Evolutionary conservation across 2,888 invertebrate genomes (phyloP).

Genomic region (Amiota communis): DNA sequence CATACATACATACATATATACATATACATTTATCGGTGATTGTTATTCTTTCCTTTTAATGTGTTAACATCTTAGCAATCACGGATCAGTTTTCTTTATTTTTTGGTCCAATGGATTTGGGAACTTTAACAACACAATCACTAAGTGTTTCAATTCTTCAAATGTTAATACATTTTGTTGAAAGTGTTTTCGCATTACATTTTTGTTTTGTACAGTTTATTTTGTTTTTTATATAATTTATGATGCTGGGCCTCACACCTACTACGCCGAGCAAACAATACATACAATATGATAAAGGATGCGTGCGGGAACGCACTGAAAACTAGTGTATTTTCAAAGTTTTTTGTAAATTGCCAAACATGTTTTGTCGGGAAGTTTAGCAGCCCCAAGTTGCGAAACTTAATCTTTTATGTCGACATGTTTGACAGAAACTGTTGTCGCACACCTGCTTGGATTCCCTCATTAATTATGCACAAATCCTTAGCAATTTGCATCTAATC

Average conservation of each 20-base stretch:
- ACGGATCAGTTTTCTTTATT: too few relatives aligned
- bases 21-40: not conserved
- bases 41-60: conserved; percentile 4
- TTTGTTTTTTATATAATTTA: conserved; percentile 60
- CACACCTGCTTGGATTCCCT: conserved; percentile 69
- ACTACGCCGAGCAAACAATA: conserved; percentile 26
- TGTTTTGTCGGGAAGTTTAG: conserved; percentile 49
- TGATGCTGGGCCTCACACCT: conserved; percentile 56
- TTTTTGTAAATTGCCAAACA: conserved; percentile 68
- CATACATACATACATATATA: too few relatives aligned
- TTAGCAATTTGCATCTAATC: conserved; percentile 59
- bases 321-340: conserved; percentile 60
- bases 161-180: too few relatives aligned
- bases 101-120: too few relatives aligned
- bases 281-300: conserved; percentile 19
- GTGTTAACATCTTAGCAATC: too few relatives aligned
- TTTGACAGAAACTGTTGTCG: conserved; percentile 63
- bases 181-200: too few relatives aligned
- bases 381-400: conserved; percentile 59
- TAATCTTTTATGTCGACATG: conserved; percentile 67
- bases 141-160: too few relatives aligned
- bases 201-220: conserved; percentile 45
- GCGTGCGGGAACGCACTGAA: conserved; percentile 5
- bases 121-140: too few relatives aligned
- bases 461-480: conserved; percentile 70